Conservation (phyloP, 64 coral and sea anemone genomes). For the Actinia equina region DNA sequence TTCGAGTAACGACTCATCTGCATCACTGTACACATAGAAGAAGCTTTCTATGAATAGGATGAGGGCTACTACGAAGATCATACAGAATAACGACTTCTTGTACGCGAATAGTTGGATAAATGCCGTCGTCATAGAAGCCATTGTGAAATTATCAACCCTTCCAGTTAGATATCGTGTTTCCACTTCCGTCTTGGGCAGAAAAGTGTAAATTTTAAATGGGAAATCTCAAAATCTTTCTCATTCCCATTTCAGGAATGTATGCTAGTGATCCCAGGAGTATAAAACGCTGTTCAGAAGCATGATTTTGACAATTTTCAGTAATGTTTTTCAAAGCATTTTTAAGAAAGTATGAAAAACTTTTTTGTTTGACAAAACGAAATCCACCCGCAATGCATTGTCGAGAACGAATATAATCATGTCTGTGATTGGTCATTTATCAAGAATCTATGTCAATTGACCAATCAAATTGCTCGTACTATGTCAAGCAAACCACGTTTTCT, state of each 20-base stretch:
- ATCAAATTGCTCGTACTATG: slow-evolving; percentile 17
- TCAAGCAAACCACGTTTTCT: slow-evolving; percentile 45
- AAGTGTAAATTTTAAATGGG: background rate
- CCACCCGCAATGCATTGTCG: slow-evolving; percentile 14
- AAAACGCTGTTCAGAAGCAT: background rate
- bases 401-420: background rate
- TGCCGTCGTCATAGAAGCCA: background rate
- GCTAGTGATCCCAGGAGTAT: background rate
- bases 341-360: background rate
- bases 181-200: background rate
- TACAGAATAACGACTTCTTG: background rate
- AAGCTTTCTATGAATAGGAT: background rate
- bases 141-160: background rate
- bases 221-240: background rate
- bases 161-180: background rate
- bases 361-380: background rate
- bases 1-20: background rate
- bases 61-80: background rate
- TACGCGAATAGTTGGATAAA: background rate
- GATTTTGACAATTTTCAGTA: background rate
- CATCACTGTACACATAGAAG: background rate
- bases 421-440: slow-evolving; percentile 27
- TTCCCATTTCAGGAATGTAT: background rate
- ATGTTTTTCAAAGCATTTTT: background rate
- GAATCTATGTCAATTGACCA: background rate